phyloP scores from a whole-genome alignment of 2,797 vertebrate species.

The Percopsis omiscomaycus region DNA sequence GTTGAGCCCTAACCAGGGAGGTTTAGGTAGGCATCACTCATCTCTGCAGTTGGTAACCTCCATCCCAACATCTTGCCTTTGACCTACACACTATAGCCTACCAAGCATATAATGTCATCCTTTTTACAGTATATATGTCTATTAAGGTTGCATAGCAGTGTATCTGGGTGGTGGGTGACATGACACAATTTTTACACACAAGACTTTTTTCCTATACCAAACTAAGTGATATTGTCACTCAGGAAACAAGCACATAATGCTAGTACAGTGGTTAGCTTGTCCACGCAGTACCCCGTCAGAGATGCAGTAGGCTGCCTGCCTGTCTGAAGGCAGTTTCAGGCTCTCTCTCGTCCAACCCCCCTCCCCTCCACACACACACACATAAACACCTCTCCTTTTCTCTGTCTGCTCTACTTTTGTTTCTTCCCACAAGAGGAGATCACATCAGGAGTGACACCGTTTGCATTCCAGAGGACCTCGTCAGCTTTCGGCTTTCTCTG shows the following conservation, averaged over 20 bases:
- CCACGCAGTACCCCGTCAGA: too few relatives aligned
- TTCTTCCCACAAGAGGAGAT: conserved; percentile 63
- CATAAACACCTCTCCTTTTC: conserved; percentile 4
- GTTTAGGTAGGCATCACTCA: not conserved
- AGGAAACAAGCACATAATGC: too few relatives aligned
- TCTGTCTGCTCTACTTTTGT: conserved; percentile 48
- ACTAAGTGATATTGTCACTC: too few relatives aligned
- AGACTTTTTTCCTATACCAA: too few relatives aligned
- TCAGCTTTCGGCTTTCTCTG: conserved; percentile 62
- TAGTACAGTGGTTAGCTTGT: too few relatives aligned
- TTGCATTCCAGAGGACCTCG: conserved; percentile 68
- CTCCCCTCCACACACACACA: not conserved
- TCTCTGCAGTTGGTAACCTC: conserved; percentile 13
- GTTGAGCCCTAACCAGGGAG: conserved; percentile 26
- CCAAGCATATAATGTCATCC: too few relatives aligned
- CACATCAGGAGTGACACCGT: conserved; percentile 53
- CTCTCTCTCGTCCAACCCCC: not conserved
- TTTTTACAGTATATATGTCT: too few relatives aligned
- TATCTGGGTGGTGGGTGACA: too few relatives aligned
- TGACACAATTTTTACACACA: too few relatives aligned
- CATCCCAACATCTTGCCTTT: conserved; percentile 10
- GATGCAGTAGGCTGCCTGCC: not conserved
- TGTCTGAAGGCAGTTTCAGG: conserved; percentile 17
- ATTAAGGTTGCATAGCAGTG: too few relatives aligned
- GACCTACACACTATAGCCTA: too few relatives aligned